phyloP scores from a whole-genome alignment of 2,888 invertebrate genomes.

The Carpatolechia fugitivella region DNA sequence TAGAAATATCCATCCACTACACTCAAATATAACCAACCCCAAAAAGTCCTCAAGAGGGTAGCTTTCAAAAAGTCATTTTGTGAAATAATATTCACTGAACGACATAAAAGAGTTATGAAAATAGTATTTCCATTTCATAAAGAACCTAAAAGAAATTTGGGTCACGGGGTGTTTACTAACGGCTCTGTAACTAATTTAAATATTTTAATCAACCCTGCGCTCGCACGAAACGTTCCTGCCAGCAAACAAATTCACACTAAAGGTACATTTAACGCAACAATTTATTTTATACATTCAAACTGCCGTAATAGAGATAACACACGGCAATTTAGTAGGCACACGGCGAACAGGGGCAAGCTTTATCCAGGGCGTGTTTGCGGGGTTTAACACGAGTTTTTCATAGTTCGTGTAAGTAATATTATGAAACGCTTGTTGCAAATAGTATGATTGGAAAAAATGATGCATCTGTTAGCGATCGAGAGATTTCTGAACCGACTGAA shows the following conservation, averaged over 20 bases:
- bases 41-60: not conserved
- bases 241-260: constrained; percentile 5
- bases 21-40: no score
- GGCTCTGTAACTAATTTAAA: constrained; percentile 2
- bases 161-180: not conserved
- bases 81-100: no score
- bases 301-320: constrained; percentile 5
- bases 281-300: constrained; percentile 8
- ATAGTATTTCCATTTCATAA: not conserved
- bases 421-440: no score
- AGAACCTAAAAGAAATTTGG: not conserved
- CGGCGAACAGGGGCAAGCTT: not conserved
- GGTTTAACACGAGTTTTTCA: no score
- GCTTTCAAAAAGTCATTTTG: not conserved
- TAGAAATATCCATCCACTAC: no score
- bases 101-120: not conserved
- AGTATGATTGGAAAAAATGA: no score
- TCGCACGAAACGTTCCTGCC: not conserved
- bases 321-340: not conserved
- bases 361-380: not conserved
- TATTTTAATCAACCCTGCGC: constrained; percentile 5
- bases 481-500: no score
- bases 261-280: constrained; percentile 3
- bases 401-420: not conserved
- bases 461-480: no score